Evolutionary conservation across 2,797 vertebrate species (phyloP).

Genomic region (Chiloscyllium punctatum): DNA sequence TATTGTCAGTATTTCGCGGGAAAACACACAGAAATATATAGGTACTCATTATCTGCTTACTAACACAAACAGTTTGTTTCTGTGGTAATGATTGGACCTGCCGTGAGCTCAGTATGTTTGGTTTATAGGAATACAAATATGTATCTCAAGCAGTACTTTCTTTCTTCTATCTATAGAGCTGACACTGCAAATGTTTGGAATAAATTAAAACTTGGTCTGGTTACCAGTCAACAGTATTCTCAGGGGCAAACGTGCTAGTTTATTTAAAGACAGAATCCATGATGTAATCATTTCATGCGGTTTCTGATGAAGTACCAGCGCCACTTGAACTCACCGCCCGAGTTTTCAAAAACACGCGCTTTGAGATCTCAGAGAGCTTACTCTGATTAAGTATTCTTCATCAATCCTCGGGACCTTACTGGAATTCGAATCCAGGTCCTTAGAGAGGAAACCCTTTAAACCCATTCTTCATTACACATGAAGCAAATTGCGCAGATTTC

Average conservation of each 20-base stretch:
- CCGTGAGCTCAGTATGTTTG: neutral
- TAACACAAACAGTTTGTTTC: neutral
- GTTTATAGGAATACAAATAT: neutral
- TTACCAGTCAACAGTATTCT: conserved; percentile 1
- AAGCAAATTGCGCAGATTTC: neutral
- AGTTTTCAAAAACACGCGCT: neutral
- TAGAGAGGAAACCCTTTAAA: neutral
- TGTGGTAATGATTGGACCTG: neutral
- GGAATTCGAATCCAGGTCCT: neutral
- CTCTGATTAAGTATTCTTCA: neutral
- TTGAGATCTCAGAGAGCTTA: neutral
- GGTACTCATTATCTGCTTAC: conserved; percentile 11
- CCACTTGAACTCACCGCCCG: neutral
- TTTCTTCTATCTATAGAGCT: neutral
- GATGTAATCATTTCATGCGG: neutral
- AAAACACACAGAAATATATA: neutral
- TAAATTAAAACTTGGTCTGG: neutral
- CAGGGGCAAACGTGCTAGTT: neutral
- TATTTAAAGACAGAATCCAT: neutral
- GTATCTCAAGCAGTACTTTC: neutral
- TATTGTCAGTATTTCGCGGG: conserved; percentile 13
- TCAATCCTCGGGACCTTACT: neutral
- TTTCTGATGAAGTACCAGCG: neutral
- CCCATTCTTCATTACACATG: neutral
- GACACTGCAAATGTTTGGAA: neutral